Evolutionary conservation across 2,888 invertebrate genomes (phyloP).

Genomic region (Nephrocerus scutellatus): DNA sequence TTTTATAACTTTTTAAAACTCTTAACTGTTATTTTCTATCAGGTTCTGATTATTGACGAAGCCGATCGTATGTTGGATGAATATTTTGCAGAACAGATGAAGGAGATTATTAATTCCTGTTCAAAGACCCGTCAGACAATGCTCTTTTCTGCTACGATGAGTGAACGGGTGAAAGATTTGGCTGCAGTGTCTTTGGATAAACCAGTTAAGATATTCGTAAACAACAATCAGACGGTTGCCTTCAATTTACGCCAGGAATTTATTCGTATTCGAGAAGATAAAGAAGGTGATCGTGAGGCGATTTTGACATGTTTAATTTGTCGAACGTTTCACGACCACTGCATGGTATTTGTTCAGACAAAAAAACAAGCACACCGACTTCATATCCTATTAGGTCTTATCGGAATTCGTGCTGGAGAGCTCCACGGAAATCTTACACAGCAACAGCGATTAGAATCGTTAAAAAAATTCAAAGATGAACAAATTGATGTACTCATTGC

Average conservation of each 20-base stretch:
- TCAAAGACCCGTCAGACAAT: slow-evolving; percentile 88
- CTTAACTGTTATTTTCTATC: neutral
- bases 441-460: slow-evolving; percentile 83
- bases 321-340: slow-evolving; percentile 83
- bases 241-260: slow-evolving; percentile 95
- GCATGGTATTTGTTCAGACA: slow-evolving; percentile 94
- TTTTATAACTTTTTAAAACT: slow-evolving; percentile 1
- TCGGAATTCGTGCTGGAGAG: slow-evolving; percentile 81
- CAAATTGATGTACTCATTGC: slow-evolving; percentile 82
- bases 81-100: slow-evolving; percentile 98
- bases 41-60: slow-evolving; percentile 57
- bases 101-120: slow-evolving; percentile 91
- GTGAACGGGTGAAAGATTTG: slow-evolving; percentile 94
- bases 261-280: slow-evolving; percentile 80
- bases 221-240: slow-evolving; percentile 93
- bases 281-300: slow-evolving; percentile 87
- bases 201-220: slow-evolving; percentile 91
- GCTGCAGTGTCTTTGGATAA: slow-evolving; percentile 87
- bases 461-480: slow-evolving; percentile 81
- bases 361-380: slow-evolving; percentile 92
- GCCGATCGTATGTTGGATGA: slow-evolving; percentile 92
- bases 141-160: slow-evolving; percentile 98
- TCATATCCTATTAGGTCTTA: slow-evolving; percentile 82
- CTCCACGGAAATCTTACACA: slow-evolving; percentile 96
- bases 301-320: slow-evolving; percentile 74